Base-by-base conservation (phyloP, 2,888 invertebrate genomes). In the Heteromurus nitidus region DNA sequence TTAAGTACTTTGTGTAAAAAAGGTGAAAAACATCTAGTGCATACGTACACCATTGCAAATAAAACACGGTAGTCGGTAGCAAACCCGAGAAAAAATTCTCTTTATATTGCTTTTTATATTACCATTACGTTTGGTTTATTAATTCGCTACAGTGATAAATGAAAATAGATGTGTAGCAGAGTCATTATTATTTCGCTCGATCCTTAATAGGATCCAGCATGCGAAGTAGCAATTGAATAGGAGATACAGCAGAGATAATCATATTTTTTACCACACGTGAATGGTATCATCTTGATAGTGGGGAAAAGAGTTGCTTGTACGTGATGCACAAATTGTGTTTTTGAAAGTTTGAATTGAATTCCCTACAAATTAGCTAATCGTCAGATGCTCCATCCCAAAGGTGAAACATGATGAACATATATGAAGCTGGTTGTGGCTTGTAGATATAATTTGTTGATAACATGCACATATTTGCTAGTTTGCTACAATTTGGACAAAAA, bases 251-350 rank as follows among this genome's bases (percentile, higher is more conserved):
- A 24, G n/a, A 26, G 3, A 55, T 24, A 18, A 53, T 53, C 53
- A 53, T 24, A 53, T 53, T 53, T 53, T 53, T 18, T 18, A 13
- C n/a, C 13, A 36, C 13, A 36, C 36, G 13, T 53, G 22, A 53
- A 53, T 53, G 50, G 26, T 67, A 44, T 26, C 67, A 44, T 67
- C 47, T 67, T 47, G 67, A 67, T 67, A 67, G 36, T 5, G n/a
- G n/a, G n/a, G n/a, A n/a, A n/a, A n/a, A 60, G 30, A 36, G 36
- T 36, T 36, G 36, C 13, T 36, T 36, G 5, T 36, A 36, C 7
- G 7, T 13, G 7, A 9, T 36, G 36, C 36, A 36, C 13, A 5
- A 36, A 36, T 13, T 36, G 13, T 36, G 5, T 36, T 36, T 36
- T 36, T 5, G 36, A 36, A 36, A 50, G 50, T 47, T 36, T 36